phyloP scores from a whole-genome alignment of 2,888 invertebrate genomes.

The Seira musarum region DNA sequence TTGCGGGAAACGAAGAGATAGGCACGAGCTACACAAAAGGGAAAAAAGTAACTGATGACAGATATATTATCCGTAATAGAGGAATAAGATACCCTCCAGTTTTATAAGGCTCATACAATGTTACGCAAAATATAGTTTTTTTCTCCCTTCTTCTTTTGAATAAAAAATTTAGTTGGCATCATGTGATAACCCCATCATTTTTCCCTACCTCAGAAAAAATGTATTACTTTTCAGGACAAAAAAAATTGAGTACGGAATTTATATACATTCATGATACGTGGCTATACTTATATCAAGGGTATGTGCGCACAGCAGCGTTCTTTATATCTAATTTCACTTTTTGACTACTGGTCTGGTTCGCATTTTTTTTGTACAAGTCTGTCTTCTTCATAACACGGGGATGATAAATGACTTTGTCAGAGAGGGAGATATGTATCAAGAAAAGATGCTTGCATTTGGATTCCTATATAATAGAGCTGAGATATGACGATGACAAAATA shows the following conservation, averaged over 20 bases:
- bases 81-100: slow-evolving; percentile 2
- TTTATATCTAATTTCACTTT: slow-evolving; percentile 19
- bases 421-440: slow-evolving; percentile 18
- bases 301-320: no score
- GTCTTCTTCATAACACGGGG: slow-evolving; percentile 5
- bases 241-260: slow-evolving; percentile 6
- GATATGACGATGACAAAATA: background rate
- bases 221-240: background rate
- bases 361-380: background rate
- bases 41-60: slow-evolving; percentile 16
- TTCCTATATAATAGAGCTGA: no score
- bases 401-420: slow-evolving; percentile 39
- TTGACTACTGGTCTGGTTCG: background rate
- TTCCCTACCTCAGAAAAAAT: background rate
- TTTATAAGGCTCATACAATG: background rate
- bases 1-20: slow-evolving; percentile 7
- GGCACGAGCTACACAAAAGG: slow-evolving; percentile 13
- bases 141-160: slow-evolving; percentile 3
- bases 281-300: background rate
- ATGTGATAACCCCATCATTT: slow-evolving; percentile 17
- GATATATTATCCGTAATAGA: slow-evolving; percentile 11
- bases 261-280: background rate
- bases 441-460: slow-evolving; percentile 15
- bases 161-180: slow-evolving; percentile 15
- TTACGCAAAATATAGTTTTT: slow-evolving; percentile 2